A percentile compares a stretch with the other conserved stretches of the same genome.
phyloP scores from a whole-genome alignment of 2,888 invertebrate genomes.

The Brenthis daphne region DNA sequence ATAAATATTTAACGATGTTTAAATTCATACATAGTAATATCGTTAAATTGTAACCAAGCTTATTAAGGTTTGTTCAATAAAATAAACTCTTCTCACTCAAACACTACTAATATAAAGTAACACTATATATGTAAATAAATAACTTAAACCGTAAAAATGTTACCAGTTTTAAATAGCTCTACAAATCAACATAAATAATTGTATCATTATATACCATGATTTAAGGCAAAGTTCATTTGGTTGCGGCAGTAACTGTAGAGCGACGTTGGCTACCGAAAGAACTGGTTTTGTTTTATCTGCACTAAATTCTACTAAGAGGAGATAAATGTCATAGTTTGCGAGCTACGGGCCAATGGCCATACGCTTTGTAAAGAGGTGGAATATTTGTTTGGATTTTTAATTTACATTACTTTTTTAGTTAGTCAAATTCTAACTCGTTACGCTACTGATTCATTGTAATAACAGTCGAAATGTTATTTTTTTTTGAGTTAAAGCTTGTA shows the following conservation, averaged over 20 bases:
- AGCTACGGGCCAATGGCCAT: constrained; percentile 26
- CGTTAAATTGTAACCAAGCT: no score
- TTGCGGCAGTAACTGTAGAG: constrained; percentile 22
- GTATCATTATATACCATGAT: constrained; percentile 34
- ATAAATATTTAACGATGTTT: no score
- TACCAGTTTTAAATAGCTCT: constrained; percentile 24
- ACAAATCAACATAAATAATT: constrained; percentile 39
- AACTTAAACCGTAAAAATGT: constrained; percentile 25
- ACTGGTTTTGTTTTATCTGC: constrained; percentile 33
- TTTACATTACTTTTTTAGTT: neutral
- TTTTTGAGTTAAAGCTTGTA: no score
- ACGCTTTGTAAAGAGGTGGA: constrained; percentile 12
- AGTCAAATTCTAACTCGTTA: no score
- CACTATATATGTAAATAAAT: constrained; percentile 25
- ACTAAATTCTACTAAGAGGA: constrained; percentile 34
- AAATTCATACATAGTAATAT: no score
- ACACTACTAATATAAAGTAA: neutral
- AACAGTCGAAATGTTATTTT: no score
- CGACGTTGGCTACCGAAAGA: constrained; percentile 33
- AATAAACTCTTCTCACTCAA: neutral
- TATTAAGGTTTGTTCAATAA: neutral
- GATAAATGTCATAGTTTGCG: constrained; percentile 35
- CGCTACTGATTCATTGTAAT: no score
- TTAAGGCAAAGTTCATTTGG: constrained; percentile 31
- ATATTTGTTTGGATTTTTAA: neutral